These are phyloP conservation scores for Bruchidius siliquastri DNA, from an alignment of 2,888 invertebrate genomes.

Conservation along the genomic window DNA sequence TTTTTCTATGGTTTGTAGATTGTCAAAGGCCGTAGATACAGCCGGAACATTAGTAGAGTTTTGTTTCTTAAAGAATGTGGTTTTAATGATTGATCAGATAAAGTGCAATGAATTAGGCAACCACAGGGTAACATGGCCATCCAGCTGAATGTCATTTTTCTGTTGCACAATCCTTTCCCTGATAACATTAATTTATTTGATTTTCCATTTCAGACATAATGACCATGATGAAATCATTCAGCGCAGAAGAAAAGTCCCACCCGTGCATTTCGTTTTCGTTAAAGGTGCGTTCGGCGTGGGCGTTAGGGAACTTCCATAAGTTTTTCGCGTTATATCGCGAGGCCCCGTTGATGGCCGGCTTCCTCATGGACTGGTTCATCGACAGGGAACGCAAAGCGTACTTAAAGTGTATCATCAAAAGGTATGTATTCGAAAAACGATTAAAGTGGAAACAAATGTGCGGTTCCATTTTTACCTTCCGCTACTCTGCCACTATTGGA, in stretches of 20 bases:
- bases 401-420: conserved; percentile 88
- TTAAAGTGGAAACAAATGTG: neutral
- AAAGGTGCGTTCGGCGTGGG: conserved; percentile 88
- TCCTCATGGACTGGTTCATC: conserved; percentile 97
- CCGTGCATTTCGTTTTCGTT: conserved; percentile 82
- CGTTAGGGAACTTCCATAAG: conserved; percentile 84
- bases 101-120: no score
- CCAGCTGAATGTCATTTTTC: neutral
- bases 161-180: neutral
- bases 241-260: conserved; percentile 71
- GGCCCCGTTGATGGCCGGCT: conserved; percentile 93
- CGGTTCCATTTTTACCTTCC: neutral
- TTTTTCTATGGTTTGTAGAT: no score
- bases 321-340: conserved; percentile 86
- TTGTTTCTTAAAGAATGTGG: no score
- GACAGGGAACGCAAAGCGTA: conserved; percentile 90
- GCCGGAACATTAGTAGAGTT: no score
- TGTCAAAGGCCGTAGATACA: no score
- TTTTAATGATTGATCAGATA: no score
- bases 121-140: no score
- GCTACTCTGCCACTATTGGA: no score
- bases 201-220: conserved; percentile 75
- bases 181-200: conserved; percentile 5
- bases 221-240: conserved; percentile 79
- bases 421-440: conserved; percentile 68